Percentiles rank a stretch among this genome's conserved stretches.
Conservation (phyloP, 2,888 invertebrate species). For the Parapristionchus giblindavisi region DNA sequence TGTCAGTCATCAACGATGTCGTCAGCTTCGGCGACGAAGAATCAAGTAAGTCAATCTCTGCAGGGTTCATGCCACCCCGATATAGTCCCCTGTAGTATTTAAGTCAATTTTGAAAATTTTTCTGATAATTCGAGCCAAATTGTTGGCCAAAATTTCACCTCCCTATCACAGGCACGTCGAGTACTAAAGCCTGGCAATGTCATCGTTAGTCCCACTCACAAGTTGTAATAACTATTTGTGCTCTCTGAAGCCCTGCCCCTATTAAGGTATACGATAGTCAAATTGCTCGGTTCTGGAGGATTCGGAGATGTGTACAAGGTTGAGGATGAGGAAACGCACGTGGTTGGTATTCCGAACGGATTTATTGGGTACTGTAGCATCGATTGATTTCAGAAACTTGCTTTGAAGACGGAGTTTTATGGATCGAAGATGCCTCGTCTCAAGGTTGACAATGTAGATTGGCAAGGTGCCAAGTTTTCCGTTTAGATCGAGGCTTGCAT, state of each 20-base stretch:
- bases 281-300: slow-evolving; percentile 21
- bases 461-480: not conserved
- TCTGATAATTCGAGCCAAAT: no score
- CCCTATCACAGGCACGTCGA: no score
- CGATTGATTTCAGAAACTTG: slow-evolving; percentile 9
- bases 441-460: slow-evolving; percentile 2
- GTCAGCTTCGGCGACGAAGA: no score
- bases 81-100: no score
- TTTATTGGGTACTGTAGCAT: not conserved
- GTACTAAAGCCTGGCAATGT: slow-evolving; percentile 17
- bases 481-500: slow-evolving; percentile 28
- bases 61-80: no score
- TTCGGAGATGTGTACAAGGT: slow-evolving; percentile 24
- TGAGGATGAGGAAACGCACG: slow-evolving; percentile 15
- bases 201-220: slow-evolving; percentile 18
- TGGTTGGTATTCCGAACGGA: no score
- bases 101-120: no score
- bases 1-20: no score
- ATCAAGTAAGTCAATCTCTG: no score
- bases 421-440: slow-evolving; percentile 4
- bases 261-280: slow-evolving; percentile 29
- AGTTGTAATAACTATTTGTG: not conserved
- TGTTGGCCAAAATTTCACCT: no score
- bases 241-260: not conserved
- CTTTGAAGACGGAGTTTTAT: slow-evolving; percentile 30